Conservation (phyloP, 2,797 vertebrate genomes). For the Eurystomus glaucurus region DNA sequence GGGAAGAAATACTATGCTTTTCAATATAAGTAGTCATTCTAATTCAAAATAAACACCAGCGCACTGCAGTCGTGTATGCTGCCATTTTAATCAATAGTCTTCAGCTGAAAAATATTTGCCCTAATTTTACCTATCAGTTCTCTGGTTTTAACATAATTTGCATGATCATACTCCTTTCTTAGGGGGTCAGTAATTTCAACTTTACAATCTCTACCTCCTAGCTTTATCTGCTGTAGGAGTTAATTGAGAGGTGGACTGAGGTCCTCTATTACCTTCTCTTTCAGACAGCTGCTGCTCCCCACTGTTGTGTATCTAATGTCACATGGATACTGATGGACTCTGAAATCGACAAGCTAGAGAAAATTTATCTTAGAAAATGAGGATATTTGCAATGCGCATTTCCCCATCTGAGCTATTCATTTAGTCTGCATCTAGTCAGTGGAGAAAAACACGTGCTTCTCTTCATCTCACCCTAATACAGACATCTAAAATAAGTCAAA, state of each 20-base stretch:
- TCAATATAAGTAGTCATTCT: background rate
- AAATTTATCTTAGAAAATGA: background rate
- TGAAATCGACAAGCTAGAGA: background rate
- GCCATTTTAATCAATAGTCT: background rate
- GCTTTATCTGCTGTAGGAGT: background rate
- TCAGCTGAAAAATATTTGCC: background rate
- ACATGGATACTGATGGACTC: background rate
- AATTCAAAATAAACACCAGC: background rate
- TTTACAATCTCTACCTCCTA: background rate
- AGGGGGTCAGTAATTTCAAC: background rate
- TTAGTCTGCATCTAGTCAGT: background rate
- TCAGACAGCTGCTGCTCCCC: background rate
- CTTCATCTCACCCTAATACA: background rate
- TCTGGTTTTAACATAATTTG: background rate
- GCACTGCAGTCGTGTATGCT: background rate
- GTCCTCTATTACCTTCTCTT: background rate
- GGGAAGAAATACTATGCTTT: background rate
- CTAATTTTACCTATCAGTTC: background rate
- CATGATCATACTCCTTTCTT: background rate
- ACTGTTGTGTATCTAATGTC: background rate
- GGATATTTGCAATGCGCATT: background rate
- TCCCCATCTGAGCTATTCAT: background rate
- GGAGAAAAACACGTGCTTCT: slow-evolving; percentile 4
- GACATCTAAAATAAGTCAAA: background rate
- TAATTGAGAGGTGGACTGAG: background rate